Conservation (phyloP, 2,797 vertebrate species). For the Tadarida brasiliensis region DNA sequence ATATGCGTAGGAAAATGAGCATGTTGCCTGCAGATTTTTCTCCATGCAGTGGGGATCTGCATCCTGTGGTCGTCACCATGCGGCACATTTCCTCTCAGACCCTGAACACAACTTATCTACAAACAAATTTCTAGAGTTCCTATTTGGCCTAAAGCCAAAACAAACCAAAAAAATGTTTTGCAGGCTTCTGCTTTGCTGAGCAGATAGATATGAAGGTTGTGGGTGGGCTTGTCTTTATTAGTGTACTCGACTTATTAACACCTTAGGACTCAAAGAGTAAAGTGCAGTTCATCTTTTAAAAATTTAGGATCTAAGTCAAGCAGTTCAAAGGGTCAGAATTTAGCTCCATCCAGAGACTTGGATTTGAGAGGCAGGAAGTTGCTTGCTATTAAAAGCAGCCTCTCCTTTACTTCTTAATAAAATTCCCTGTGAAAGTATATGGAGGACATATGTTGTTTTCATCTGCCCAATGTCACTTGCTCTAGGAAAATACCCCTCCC, state of each 20-base stretch:
- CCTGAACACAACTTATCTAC: not conserved
- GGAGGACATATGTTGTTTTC: slow-evolving; percentile 33
- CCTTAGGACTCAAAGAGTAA: slow-evolving; percentile 17
- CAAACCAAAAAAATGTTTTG: slow-evolving; percentile 35
- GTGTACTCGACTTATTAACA: not conserved
- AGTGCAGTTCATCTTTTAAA: slow-evolving; percentile 1
- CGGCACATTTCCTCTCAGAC: slow-evolving; percentile 4
- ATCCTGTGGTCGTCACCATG: not conserved
- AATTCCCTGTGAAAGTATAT: slow-evolving; percentile 27
- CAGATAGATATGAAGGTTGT: not conserved
- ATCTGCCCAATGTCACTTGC: not conserved
- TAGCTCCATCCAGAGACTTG: not conserved
- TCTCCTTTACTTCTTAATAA: slow-evolving; percentile 51
- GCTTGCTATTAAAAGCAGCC: slow-evolving; percentile 49
- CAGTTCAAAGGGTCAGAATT: not conserved
- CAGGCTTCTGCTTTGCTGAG: not conserved
- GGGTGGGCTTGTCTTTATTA: slow-evolving; percentile 2
- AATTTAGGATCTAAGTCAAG: slow-evolving; percentile 22
- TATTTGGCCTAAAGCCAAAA: slow-evolving; percentile 57
- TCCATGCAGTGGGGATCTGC: not conserved
- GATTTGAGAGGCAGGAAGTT: slow-evolving; percentile 49
- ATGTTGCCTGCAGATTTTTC: not conserved
- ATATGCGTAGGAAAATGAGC: not conserved
- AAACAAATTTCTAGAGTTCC: slow-evolving; percentile 66
- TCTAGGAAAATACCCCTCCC: not conserved